phyloP scores from a whole-genome alignment of 1,140 invertebrate species.

The Stegodyphus dumicola region DNA sequence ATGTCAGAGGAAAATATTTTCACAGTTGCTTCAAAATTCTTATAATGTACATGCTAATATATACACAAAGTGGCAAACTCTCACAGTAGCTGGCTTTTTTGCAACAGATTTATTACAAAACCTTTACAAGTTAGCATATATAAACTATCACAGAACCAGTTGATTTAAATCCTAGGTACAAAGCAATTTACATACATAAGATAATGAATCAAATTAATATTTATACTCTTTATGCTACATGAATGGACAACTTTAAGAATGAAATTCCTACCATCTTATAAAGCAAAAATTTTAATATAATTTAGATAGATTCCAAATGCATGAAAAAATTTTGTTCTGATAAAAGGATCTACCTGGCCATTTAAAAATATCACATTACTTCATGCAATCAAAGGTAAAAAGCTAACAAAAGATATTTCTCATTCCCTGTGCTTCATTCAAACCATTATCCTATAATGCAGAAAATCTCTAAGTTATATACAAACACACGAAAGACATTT shows the following conservation, averaged over 20 bases:
- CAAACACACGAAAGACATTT: no score
- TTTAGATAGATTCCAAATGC: no score
- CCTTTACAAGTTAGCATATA: slow-evolving; percentile 32
- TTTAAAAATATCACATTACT: no score
- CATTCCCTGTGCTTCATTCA: no score
- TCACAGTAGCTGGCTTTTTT: slow-evolving; percentile 6
- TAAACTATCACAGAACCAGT: slow-evolving; percentile 61
- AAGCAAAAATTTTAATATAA: no score
- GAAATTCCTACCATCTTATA: no score
- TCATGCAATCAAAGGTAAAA: no score
- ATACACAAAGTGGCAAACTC: slow-evolving; percentile 32
- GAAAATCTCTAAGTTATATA: no score
- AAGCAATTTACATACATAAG: slow-evolving; percentile 16
- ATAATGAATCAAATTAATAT: slow-evolving; percentile 4
- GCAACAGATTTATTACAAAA: slow-evolving; percentile 32
- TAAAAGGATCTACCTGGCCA: no score
- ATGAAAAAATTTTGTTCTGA: no score
- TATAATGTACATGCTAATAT: slow-evolving; percentile 40
- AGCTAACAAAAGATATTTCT: no score
- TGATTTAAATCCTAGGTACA: slow-evolving; percentile 17
- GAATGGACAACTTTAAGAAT: not conserved
- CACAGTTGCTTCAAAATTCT: slow-evolving; percentile 45
- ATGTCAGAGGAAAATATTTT: slow-evolving; percentile 53
- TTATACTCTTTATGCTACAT: not conserved
- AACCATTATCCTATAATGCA: no score